Base-by-base conservation (phyloP, 1,140 invertebrate species). In the Dreissena polymorpha region DNA sequence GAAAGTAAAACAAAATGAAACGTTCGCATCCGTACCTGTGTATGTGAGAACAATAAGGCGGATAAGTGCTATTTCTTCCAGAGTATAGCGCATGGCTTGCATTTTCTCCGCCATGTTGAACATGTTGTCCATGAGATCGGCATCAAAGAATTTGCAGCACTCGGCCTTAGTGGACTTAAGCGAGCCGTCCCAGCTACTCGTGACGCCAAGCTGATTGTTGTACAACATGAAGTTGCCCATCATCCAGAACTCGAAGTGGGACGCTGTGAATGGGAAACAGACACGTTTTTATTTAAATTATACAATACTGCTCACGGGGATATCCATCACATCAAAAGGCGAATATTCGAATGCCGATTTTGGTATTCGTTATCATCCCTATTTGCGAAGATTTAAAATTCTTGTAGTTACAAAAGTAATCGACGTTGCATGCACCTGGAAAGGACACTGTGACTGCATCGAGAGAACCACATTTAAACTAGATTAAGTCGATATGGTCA, bases 171-270 rank as follows among this genome's bases (percentile, higher is more conserved):
- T 67, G n/a, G 68, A 7, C 5, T 67, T 65, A 53, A 50, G 53
- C 29, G 23, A 51, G 21, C 29, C 53, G 29, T 81, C 49, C 25
- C 18, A 72, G n/a, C 67, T 70, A 0, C 50, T 29, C 14, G 78
- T 53, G 18, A 73, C 18, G 27, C 60, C 78, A 12, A 81, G 78
- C 39, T 73, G 50, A 21, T 67, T 71, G 53, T 81, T 81, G 18
- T 72, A 63, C 10, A 63, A 21, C 55, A 81, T 72, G 53, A 72
- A 73, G 55, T 81, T 64, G 13, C 78, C 78, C 53, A 81, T n/a
- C 53, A 81, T 53, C 78, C 78, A 81, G 29, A 81, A 81, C 50
- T 81, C 78, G 16, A 72, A 27, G 71, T 81, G 78, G 3, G 78
- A 72, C 3, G 69, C 78, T 81, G 70, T 13, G 70, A 81, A 21